Conservation (phyloP, 2,113 vertebrate genomes). For the Dissostichus mawsoni region DNA sequence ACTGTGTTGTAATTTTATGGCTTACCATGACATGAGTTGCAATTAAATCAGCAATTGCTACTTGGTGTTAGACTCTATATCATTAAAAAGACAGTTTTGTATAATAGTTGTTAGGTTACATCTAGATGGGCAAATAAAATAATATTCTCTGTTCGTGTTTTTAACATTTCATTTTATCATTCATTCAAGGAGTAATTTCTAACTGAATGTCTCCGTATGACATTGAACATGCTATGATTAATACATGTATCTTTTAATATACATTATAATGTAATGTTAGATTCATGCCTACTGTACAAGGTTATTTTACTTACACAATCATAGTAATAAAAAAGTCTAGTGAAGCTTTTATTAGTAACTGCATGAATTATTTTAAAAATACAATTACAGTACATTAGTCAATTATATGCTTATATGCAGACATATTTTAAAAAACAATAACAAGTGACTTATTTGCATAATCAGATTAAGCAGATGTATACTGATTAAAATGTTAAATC, state of each 20-base stretch:
- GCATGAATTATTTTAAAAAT: not conserved
- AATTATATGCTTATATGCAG: not conserved
- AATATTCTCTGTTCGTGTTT: not conserved
- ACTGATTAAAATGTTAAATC: too few species aligned
- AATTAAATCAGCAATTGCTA: slow-evolving; percentile 15
- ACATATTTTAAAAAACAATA: not conserved
- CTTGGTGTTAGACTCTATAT: not conserved
- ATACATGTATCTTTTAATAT: not conserved
- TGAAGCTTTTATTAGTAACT: not conserved
- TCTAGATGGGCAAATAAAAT: not conserved
- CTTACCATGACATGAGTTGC: slow-evolving; percentile 19
- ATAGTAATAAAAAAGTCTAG: not conserved
- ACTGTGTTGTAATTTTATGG: not conserved
- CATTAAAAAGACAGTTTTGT: not conserved
- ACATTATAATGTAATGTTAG: not conserved
- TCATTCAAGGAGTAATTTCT: not conserved
- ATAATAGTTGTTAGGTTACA: not conserved
- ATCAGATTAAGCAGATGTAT: not conserved
- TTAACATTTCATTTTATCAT: not conserved
- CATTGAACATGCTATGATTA: not conserved
- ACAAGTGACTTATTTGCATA: not conserved
- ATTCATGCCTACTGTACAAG: not conserved
- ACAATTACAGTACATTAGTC: not conserved
- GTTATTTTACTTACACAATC: not conserved
- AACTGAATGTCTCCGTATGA: not conserved